Percentiles rank a stretch among this genome's conserved stretches.
These are phyloP conservation scores for Adrianichthys oophorus DNA, from an alignment of 2,797 vertebrate genomes.

Conservation along the genomic window DNA sequence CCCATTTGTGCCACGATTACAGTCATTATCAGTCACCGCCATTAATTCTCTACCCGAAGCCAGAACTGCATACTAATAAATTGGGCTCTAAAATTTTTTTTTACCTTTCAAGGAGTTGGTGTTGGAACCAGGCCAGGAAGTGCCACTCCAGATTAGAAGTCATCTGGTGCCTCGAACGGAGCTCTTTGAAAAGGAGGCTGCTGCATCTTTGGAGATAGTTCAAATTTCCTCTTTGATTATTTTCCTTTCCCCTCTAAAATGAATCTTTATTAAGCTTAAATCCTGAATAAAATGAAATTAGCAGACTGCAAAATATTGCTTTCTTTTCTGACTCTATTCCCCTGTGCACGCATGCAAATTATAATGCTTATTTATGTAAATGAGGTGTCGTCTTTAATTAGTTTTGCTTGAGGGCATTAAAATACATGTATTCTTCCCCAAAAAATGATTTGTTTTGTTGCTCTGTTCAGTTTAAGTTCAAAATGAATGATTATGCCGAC, in stretches of 20 bases:
- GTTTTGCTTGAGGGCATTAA: slow-evolving; percentile 88
- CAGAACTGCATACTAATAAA: slow-evolving; percentile 87
- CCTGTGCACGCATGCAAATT: slow-evolving; percentile 85
- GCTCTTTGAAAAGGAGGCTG: slow-evolving; percentile 78
- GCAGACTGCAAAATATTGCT: slow-evolving; percentile 87
- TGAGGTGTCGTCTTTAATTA: slow-evolving; percentile 89
- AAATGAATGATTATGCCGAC: slow-evolving; percentile 82
- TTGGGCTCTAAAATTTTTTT: slow-evolving; percentile 81
- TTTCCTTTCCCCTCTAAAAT: slow-evolving; percentile 81
- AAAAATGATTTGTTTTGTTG: slow-evolving; percentile 88
- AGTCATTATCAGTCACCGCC: slow-evolving; percentile 87
- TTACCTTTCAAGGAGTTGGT: slow-evolving; percentile 86
- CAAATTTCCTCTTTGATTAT: slow-evolving; percentile 83
- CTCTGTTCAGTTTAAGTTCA: slow-evolving; percentile 83
- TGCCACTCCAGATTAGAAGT: slow-evolving; percentile 85
- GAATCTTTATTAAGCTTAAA: slow-evolving; percentile 89
- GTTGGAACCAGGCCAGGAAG: slow-evolving; percentile 81
- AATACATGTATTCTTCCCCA: slow-evolving; percentile 87
- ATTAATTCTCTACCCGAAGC: slow-evolving; percentile 85
- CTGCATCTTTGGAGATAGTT: slow-evolving; percentile 89
- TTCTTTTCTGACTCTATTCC: slow-evolving; percentile 85
- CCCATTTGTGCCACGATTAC: slow-evolving; percentile 88
- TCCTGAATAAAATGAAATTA: slow-evolving; percentile 88
- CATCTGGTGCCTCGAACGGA: slow-evolving; percentile 79
- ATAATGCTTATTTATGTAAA: slow-evolving; percentile 90